phyloP scores from a whole-genome alignment of 2,888 invertebrate species.

The Agrochola litura region DNA sequence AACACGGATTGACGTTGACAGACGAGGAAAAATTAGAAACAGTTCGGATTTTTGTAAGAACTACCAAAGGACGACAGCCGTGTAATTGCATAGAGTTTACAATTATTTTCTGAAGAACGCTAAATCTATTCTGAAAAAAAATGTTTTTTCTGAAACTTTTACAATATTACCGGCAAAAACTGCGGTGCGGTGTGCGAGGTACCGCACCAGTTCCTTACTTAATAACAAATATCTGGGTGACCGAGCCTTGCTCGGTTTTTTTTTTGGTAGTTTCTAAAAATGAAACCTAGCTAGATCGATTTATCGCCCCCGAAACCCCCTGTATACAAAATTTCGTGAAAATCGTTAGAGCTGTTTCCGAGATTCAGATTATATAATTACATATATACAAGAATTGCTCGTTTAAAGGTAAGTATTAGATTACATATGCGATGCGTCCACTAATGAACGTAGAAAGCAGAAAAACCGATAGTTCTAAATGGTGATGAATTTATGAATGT shows the following conservation, averaged over 20 bases:
- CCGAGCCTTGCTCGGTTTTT: no score
- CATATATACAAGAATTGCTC: no score
- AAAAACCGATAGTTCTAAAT: constrained; percentile 28
- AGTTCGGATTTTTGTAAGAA: not conserved
- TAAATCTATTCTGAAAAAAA: not conserved
- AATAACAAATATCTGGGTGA: not conserved
- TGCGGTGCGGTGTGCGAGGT: not conserved
- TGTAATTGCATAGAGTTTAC: not conserved
- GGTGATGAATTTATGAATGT: constrained; percentile 8
- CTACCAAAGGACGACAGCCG: not conserved
- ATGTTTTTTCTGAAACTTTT: not conserved
- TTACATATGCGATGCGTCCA: constrained; percentile 14
- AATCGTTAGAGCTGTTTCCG: no score
- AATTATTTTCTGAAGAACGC: not conserved
- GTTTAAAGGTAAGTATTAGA: not conserved
- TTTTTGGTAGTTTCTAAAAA: no score
- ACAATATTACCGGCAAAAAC: not conserved
- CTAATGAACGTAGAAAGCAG: constrained; percentile 44
- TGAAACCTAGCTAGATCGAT: no score
- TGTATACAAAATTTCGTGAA: no score
- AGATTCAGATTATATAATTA: no score
- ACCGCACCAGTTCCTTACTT: constrained; percentile 16
- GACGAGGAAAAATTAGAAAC: constrained; percentile 11
- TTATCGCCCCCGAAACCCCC: no score
- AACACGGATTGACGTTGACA: constrained; percentile 1